Evolutionary conservation across 2,888 invertebrate species (phyloP).

Genomic region (Acronicta aceris): DNA sequence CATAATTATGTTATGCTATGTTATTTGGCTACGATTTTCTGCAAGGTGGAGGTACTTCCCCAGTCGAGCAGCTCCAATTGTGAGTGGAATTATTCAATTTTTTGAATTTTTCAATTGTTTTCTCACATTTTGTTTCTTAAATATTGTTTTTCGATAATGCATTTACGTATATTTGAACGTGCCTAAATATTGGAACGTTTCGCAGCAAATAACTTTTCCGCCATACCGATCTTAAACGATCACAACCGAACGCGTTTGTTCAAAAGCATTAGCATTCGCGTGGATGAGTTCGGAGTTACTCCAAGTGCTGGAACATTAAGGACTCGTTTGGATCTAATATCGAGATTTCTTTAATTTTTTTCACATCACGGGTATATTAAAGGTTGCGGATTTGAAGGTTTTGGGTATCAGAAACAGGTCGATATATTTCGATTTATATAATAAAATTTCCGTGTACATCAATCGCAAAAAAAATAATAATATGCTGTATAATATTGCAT

Average conservation of each 20-base stretch:
- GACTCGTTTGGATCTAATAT: conserved; percentile 44
- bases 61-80: too few relatives aligned
- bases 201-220: conserved; percentile 30
- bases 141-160: background rate
- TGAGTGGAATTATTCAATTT: too few relatives aligned
- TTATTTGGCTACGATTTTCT: too few relatives aligned
- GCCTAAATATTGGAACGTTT: conserved; percentile 18
- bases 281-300: conserved; percentile 46
- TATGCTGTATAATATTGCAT: too few relatives aligned
- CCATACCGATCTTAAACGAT: conserved; percentile 50
- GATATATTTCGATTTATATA: background rate
- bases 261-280: conserved; percentile 50
- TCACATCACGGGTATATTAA: conserved; percentile 23
- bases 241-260: conserved; percentile 46
- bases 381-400: conserved; percentile 18
- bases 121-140: too few relatives aligned
- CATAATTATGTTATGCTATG: too few relatives aligned
- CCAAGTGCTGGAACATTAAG: conserved; percentile 48
- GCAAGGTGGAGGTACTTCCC: too few relatives aligned
- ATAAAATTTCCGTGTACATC: too few relatives aligned
- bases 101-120: too few relatives aligned
- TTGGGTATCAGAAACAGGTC: conserved; percentile 12
- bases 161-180: conserved; percentile 13
- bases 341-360: conserved; percentile 46
- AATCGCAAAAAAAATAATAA: too few relatives aligned